phyloP scores from a whole-genome alignment of 2,113 vertebrate species.

The Alouatta palliata region DNA sequence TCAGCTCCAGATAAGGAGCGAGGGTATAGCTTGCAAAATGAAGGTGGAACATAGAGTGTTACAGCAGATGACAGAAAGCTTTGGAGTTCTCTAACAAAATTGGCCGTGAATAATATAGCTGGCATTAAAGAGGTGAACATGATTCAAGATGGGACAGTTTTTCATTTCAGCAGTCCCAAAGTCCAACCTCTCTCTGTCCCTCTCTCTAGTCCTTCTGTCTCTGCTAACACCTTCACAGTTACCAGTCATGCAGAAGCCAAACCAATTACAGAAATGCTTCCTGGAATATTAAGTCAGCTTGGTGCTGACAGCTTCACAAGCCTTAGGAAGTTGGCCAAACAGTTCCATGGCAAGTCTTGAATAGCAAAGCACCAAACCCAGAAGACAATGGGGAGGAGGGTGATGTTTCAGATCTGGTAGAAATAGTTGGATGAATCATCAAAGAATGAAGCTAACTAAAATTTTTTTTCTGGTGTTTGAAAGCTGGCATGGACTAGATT shows the following conservation, averaged over 20 bases:
- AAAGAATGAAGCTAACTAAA: constrained; percentile 94
- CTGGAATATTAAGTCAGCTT: constrained; percentile 98
- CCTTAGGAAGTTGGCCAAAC: constrained; percentile 88
- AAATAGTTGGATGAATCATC: constrained; percentile 98
- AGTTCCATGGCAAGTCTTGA: constrained; percentile 87
- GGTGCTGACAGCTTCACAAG: constrained; percentile 98
- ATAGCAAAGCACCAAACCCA: background rate
- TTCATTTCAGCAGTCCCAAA: constrained; percentile 99
- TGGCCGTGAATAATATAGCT: background rate
- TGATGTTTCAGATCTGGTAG: constrained; percentile 91
- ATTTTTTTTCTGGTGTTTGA: constrained; percentile 82
- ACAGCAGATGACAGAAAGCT: background rate
- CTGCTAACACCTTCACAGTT: constrained; percentile 98
- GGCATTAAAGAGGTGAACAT: constrained; percentile 91
- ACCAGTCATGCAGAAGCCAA: constrained; percentile 97
- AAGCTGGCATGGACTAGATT: constrained; percentile 88
- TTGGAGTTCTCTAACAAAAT: background rate
- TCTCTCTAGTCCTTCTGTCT: constrained; percentile 77
- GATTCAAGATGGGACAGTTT: constrained; percentile 99
- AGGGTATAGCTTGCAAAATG: constrained; percentile 79
- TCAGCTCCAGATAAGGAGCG: constrained; percentile 99
- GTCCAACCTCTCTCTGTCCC: constrained; percentile 91
- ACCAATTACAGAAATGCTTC: constrained; percentile 99
- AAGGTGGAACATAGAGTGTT: background rate
- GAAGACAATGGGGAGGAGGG: background rate